These are phyloP conservation scores for Ophion costatus DNA, from an alignment of 2,888 invertebrate species.

Conservation along the genomic window DNA sequence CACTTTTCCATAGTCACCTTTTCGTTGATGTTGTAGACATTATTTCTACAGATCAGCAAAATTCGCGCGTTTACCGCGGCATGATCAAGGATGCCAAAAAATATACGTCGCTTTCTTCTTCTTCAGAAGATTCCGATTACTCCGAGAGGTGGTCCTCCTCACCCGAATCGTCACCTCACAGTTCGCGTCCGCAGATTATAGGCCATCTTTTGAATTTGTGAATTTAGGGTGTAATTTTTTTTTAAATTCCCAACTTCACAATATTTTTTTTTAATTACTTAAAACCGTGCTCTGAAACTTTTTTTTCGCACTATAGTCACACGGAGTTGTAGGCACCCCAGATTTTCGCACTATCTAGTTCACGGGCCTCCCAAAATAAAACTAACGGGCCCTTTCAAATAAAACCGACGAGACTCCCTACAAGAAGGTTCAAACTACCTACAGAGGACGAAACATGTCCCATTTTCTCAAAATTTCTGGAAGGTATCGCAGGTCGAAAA, in stretches of 20 bases:
- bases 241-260: background rate
- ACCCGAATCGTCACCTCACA: slow-evolving; percentile 14
- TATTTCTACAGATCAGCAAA: slow-evolving; percentile 35
- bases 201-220: slow-evolving; percentile 17
- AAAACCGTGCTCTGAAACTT: background rate
- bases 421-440: slow-evolving; percentile 19
- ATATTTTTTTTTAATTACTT: slow-evolving; percentile 13
- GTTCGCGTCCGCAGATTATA: slow-evolving; percentile 26
- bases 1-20: slow-evolving; percentile 20
- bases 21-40: background rate
- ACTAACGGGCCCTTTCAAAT: slow-evolving; percentile 26
- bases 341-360: slow-evolving; percentile 16
- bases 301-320: slow-evolving; percentile 17
- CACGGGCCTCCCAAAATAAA: background rate
- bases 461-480: too few species aligned
- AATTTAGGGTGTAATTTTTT: slow-evolving; percentile 17
- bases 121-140: background rate
- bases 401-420: slow-evolving; percentile 7
- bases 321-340: too few species aligned
- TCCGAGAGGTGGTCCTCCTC: slow-evolving; percentile 4
- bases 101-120: slow-evolving; percentile 53
- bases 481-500: too few species aligned
- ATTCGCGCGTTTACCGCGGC: slow-evolving; percentile 67
- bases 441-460: slow-evolving; percentile 25
- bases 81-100: slow-evolving; percentile 71